Percentiles rank a stretch among this genome's conserved stretches.
Conservation (phyloP, 2,888 invertebrate species). For the Drosophila nr. fundita region DNA sequence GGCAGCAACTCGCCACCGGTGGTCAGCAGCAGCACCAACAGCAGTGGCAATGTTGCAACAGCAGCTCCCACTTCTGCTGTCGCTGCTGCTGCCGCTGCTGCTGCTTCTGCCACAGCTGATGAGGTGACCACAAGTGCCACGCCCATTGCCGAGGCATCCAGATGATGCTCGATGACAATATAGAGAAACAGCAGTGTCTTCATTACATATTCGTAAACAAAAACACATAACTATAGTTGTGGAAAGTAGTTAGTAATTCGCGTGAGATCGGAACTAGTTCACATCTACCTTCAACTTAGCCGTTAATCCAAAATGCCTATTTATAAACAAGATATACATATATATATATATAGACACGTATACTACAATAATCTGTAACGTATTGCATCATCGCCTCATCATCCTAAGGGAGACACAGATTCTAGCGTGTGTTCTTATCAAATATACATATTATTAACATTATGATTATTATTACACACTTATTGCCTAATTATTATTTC, state of each 20-base stretch:
- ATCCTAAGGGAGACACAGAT: conserved; percentile 37
- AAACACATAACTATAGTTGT: conserved; percentile 6
- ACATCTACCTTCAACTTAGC: conserved; percentile 78
- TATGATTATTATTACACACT: conserved; percentile 32
- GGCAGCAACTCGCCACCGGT: conserved; percentile 83
- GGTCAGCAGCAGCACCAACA: conserved; percentile 84
- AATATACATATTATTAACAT: conserved; percentile 38
- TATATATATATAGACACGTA: background rate
- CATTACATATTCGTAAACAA: conserved; percentile 6
- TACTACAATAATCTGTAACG: conserved; percentile 41
- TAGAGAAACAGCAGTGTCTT: conserved; percentile 10
- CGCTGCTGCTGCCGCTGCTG: conserved; percentile 1
- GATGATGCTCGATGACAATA: conserved; percentile 47
- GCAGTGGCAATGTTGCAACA: conserved; percentile 46
- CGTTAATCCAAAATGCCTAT: conserved; percentile 63
- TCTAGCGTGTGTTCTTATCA: conserved; percentile 29
- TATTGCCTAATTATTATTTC: conserved; percentile 67
- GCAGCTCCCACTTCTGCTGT: background rate
- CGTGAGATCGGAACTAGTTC: conserved; percentile 71
- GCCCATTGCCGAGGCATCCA: conserved; percentile 59
- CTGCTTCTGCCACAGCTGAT: conserved; percentile 54
- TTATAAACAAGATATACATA: conserved; percentile 52
- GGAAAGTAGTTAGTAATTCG: conserved; percentile 38
- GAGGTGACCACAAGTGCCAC: conserved; percentile 82
- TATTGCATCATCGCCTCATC: conserved; percentile 57